These are phyloP conservation scores for Ypsolopha scabrella DNA, from an alignment of 2,888 invertebrate genomes.

Conservation along the genomic window DNA sequence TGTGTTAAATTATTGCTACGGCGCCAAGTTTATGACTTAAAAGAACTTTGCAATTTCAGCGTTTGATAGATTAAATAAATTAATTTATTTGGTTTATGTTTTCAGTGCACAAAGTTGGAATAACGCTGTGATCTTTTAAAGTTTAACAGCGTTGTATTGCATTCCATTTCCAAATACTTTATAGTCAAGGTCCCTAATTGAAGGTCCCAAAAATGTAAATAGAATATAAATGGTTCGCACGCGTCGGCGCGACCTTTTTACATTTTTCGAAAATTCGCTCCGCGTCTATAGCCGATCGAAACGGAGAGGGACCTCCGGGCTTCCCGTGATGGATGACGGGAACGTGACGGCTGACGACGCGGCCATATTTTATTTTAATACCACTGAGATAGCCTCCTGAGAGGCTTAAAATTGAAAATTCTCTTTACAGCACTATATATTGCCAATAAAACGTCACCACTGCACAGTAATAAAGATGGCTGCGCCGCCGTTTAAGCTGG, in stretches of 20 bases:
- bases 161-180: too few species aligned
- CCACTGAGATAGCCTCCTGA: conserved; percentile 32
- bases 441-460: not conserved
- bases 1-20: too few species aligned
- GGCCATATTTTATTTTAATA: conserved; percentile 61
- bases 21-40: too few species aligned
- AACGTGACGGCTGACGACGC: conserved; percentile 61
- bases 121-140: too few species aligned
- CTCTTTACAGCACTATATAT: conserved; percentile 32
- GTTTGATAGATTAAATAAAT: too few species aligned
- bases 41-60: too few species aligned
- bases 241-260: conserved; percentile 61
- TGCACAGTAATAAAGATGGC: not conserved
- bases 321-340: conserved; percentile 56
- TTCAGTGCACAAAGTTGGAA: too few species aligned
- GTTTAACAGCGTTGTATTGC: too few species aligned
- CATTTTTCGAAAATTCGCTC: conserved; percentile 67
- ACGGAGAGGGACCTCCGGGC: conserved; percentile 24
- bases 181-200: too few species aligned
- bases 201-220: too few species aligned
- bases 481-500: not conserved
- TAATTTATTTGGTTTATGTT: too few species aligned
- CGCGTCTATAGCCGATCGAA: conserved; percentile 39
- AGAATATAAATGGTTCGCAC: conserved; percentile 49
- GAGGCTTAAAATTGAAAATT: conserved; percentile 68